A percentile compares a stretch with the other conserved stretches of the same genome.
Evolutionary conservation across 2,113 vertebrate genomes (phyloP).

Genomic region (Atherinomorus stipes): DNA sequence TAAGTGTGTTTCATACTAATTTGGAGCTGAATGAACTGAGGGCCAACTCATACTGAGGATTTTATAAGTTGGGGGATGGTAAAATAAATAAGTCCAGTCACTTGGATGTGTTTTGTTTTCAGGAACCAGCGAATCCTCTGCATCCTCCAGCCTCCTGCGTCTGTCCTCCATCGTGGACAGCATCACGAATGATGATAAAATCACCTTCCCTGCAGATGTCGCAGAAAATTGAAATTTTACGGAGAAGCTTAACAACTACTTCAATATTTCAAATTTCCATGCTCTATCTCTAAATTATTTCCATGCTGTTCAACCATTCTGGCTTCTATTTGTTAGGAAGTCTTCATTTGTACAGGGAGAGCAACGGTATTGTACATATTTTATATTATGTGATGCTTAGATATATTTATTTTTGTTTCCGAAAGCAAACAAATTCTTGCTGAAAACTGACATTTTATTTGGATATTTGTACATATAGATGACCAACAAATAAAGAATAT

Average conservation of each 20-base stretch:
- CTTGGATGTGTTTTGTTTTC: conserved; percentile 35
- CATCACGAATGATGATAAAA: conserved; percentile 91
- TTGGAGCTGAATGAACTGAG: too few species aligned
- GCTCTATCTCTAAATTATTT: conserved; percentile 56
- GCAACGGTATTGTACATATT: conserved; percentile 75
- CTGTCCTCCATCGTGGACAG: conserved; percentile 98
- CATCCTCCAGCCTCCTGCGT: conserved; percentile 92
- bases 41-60: not conserved
- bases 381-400: conserved; percentile 65
- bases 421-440: conserved; percentile 25
- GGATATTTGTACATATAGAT: conserved; percentile 65
- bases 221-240: conserved; percentile 61
- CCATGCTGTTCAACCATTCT: conserved; percentile 29
- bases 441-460: conserved; percentile 53
- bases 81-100: not conserved
- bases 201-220: conserved; percentile 49
- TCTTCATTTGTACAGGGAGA: conserved; percentile 43
- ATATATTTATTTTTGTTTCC: conserved; percentile 82
- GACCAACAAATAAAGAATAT: conserved; percentile 53
- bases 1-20: too few species aligned
- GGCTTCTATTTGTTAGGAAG: conserved; percentile 40
- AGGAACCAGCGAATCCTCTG: conserved; percentile 85
- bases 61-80: not conserved
- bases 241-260: not conserved
- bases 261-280: conserved; percentile 57